Base-by-base conservation (phyloP, 2,113 vertebrate species). In the Helogale parvula region DNA sequence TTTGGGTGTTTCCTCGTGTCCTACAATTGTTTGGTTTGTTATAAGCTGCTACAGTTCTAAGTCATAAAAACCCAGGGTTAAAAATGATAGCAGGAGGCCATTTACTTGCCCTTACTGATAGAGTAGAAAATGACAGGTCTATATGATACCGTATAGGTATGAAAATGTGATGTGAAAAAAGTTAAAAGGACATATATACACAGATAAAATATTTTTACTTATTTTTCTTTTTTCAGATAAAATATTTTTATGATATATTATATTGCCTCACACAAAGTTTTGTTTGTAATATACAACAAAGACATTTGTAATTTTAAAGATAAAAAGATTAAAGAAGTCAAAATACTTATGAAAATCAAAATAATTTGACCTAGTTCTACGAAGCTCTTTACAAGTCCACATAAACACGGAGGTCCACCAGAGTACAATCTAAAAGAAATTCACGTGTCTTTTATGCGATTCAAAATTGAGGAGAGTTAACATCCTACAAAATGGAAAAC, bases 51-150 rank as follows among this genome's bases (percentile, higher is more conserved):
- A 90, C 74, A 83, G 85, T 89, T 63, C 91, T 89, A 74, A 86
- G 23, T 86, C 89, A 97, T 93, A 97, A 79, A 97, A 96, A 91
- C n/a, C 81, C 52, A 95, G 66, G 57, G 72, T 82, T 86, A 93
- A 79, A 94, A 93, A 81, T 79, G 88, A 97, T 33, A 90, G 57
- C n/a, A 95, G 84, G 71, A 95, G 66, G 69, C 84, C 79, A 83
- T 86, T 93, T 93, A 83, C 33, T 90, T 81, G 65, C 94, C 35
- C 21, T 96, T 84, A 77, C 33, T 57, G 57, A 96, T 69, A 35
- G 33, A 19, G 31, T 7, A 91, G 47, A 68, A 86, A 91, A 82
- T 92, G 63, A 84, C 33, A 97, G 65, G 57, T 57, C 35, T 93
- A 13, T 90, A 77, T 13, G 68, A 90, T 14, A 88, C 19, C 52